phyloP scores from a whole-genome alignment of 23 tunicate species.

The Aplidium turbinatum region DNA sequence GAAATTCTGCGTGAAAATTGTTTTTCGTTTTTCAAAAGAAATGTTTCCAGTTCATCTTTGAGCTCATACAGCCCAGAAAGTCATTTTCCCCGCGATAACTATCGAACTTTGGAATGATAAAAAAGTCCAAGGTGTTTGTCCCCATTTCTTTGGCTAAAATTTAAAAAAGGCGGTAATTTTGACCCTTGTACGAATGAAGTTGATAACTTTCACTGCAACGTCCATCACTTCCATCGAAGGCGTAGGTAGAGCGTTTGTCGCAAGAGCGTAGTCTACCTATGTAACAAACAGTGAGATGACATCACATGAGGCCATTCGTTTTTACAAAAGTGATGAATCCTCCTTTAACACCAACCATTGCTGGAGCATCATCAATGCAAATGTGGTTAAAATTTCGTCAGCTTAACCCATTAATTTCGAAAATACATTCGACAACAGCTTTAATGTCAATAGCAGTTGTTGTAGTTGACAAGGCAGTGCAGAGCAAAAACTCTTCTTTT shows the following conservation, averaged over 20 bases:
- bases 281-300: constrained; percentile 35
- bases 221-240: constrained; percentile 23
- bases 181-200: constrained; percentile 22
- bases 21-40: too few species aligned
- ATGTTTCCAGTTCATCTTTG: too few species aligned
- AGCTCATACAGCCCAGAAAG: too few species aligned
- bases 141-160: constrained; percentile 21
- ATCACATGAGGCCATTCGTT: constrained; percentile 33
- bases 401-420: constrained; percentile 1
- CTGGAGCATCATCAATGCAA: constrained; percentile 28
- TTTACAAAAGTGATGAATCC: constrained; percentile 22
- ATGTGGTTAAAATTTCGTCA: constrained; percentile 16
- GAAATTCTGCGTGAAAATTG: too few species aligned
- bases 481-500: constrained; percentile 17
- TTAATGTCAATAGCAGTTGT: constrained; percentile 8
- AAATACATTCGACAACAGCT: background rate
- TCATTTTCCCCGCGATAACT: constrained; percentile 4
- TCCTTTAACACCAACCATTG: constrained; percentile 36
- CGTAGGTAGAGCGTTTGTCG: background rate
- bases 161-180: constrained; percentile 16
- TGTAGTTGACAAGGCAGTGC: constrained; percentile 24
- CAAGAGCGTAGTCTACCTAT: constrained; percentile 37
- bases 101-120: constrained; percentile 9
- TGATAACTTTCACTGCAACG: constrained; percentile 19
- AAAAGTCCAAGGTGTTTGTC: constrained; percentile 11